Evolutionary conservation across 1,140 invertebrate species (phyloP).

Genomic region (Drosophila yakuba): DNA sequence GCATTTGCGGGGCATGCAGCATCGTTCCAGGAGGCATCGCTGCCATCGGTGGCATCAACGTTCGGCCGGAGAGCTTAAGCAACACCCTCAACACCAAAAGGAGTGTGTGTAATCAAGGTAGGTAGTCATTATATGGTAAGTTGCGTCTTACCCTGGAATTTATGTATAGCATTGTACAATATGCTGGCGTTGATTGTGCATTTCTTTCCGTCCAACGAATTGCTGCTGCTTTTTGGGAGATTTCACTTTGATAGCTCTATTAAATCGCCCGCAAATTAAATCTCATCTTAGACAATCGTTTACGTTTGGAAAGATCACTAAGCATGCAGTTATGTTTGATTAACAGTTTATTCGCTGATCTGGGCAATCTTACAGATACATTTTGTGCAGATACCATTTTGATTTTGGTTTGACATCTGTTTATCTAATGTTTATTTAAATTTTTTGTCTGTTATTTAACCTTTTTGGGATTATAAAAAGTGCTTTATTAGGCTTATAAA

Average conservation of each 20-base stretch:
- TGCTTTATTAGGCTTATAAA: too few relatives aligned
- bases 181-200: conserved; percentile 57
- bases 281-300: conserved; percentile 34
- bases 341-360: background rate
- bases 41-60: background rate
- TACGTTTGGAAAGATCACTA: background rate
- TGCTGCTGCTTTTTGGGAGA: conserved; percentile 9
- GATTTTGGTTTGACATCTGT: too few relatives aligned
- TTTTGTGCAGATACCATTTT: too few relatives aligned
- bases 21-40: conserved; percentile 22
- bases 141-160: conserved; percentile 63
- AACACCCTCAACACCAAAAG: conserved; percentile 63
- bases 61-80: conserved; percentile 17
- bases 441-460: too few relatives aligned
- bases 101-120: conserved; percentile 81
- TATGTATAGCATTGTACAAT: conserved; percentile 65
- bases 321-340: background rate
- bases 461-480: too few relatives aligned
- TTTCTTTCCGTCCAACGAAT: background rate
- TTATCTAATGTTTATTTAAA: too few relatives aligned
- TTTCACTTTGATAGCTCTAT: conserved; percentile 70
- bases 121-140: conserved; percentile 81
- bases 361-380: background rate
- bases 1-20: conserved; percentile 19
- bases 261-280: conserved; percentile 39